Percentiles rank a stretch among this genome's conserved stretches.
Evolutionary conservation across 2,113 vertebrate genomes (phyloP).

Genomic region (Chelonoidis abingdonii): DNA sequence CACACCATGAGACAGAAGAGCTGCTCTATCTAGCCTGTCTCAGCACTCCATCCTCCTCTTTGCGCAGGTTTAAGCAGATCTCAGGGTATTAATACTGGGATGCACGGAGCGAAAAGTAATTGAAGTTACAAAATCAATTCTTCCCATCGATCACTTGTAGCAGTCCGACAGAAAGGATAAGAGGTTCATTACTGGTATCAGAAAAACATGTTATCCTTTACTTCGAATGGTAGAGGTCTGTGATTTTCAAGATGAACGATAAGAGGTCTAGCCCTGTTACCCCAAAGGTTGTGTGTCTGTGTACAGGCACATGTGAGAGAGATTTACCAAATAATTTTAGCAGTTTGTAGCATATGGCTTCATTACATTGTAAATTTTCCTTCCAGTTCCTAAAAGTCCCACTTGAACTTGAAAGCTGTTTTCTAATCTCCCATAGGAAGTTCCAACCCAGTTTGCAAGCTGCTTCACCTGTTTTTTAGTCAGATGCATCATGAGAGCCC

Average conservation of each 20-base stretch:
- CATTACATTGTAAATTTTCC: slow-evolving; percentile 2
- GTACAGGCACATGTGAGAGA: not conserved
- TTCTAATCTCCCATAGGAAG: not conserved
- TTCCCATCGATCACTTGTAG: not conserved
- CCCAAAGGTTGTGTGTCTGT: not conserved
- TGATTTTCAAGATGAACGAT: not conserved
- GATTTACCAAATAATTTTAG: slow-evolving; percentile 34
- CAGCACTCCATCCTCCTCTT: not conserved
- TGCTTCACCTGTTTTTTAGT: slow-evolving; percentile 9
- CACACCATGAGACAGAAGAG: not conserved
- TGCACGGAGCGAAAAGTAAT: not conserved
- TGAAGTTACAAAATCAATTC: not conserved
- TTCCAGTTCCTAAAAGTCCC: not conserved
- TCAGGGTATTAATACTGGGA: not conserved
- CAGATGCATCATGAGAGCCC: not conserved
- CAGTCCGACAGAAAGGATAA: not conserved
- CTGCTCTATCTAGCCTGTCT: not conserved
- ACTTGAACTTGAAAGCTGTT: not conserved
- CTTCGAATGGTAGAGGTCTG: not conserved
- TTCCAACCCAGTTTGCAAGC: not conserved
- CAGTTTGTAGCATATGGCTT: slow-evolving; percentile 12
- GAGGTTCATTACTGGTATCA: not conserved
- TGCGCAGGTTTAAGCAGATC: not conserved
- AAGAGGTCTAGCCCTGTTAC: not conserved
- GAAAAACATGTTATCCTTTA: not conserved